phyloP scores from a whole-genome alignment of 1,140 invertebrate species.

The Bombus pyrosoma region DNA sequence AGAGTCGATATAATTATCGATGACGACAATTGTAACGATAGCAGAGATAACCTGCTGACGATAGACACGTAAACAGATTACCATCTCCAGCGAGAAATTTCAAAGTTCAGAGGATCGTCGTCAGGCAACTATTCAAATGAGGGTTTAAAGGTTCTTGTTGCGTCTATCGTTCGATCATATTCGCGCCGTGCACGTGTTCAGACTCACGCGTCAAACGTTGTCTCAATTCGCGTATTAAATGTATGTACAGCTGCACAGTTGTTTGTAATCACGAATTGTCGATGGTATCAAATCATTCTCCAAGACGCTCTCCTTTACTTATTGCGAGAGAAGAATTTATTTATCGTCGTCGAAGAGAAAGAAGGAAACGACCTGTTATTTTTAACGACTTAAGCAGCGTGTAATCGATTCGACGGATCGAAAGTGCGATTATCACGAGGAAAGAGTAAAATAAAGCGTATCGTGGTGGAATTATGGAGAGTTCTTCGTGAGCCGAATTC shows the following conservation, averaged over 20 bases:
- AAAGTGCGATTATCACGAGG: conserved; percentile 9
- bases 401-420: neutral
- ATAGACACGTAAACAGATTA: neutral
- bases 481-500: conserved; percentile 11
- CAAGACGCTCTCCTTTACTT: neutral
- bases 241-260: neutral
- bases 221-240: neutral
- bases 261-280: neutral
- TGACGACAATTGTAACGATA: conserved; percentile 9
- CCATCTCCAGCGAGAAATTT: neutral
- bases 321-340: neutral
- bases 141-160: conserved; percentile 30
- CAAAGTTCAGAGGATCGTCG: conserved; percentile 38
- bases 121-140: conserved; percentile 50
- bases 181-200: neutral
- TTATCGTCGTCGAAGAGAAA: neutral
- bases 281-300: neutral
- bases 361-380: neutral
- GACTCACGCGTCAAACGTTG: neutral
- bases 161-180: neutral
- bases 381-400: neutral
- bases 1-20: neutral
- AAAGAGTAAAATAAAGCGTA: neutral
- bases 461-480: too few species aligned
- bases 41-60: neutral